Evolutionary conservation across 2,797 vertebrate genomes (phyloP).

Genomic region (Myotis pilosus): DNA sequence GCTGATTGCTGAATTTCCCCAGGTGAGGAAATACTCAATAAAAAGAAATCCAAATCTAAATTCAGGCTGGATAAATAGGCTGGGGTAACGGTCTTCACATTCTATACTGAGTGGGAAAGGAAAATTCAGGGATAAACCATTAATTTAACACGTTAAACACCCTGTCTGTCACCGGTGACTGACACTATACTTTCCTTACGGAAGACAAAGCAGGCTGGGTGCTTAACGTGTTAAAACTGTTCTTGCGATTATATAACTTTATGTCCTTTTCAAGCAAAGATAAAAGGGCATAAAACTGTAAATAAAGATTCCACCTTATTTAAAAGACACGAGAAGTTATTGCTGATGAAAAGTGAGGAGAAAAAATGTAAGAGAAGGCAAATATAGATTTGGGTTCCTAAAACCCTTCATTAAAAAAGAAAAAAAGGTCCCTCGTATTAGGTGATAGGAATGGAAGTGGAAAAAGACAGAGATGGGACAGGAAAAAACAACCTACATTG

Average conservation of each 20-base stretch:
- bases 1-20: background rate
- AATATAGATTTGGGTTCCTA: background rate
- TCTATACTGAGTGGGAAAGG: background rate
- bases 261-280: background rate
- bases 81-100: background rate
- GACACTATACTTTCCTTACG: too few species aligned
- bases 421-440: background rate
- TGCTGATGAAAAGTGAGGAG: background rate
- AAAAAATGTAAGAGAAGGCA: background rate
- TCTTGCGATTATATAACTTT: background rate
- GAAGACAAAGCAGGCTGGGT: too few species aligned
- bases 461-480: background rate
- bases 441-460: background rate
- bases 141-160: background rate
- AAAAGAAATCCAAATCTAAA: conserved; percentile 20
- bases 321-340: conserved; percentile 40
- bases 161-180: too few species aligned
- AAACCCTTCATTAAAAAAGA: background rate
- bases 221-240: background rate
- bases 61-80: background rate
- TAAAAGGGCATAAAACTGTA: background rate
- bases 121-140: background rate
- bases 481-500: background rate
- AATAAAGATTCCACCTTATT: conserved; percentile 19
- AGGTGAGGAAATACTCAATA: background rate